Percentiles rank a stretch among this genome's conserved stretches.
Conservation (phyloP, 92 coral and sea anemone species). For the Palythoa heliodiscus region DNA sequence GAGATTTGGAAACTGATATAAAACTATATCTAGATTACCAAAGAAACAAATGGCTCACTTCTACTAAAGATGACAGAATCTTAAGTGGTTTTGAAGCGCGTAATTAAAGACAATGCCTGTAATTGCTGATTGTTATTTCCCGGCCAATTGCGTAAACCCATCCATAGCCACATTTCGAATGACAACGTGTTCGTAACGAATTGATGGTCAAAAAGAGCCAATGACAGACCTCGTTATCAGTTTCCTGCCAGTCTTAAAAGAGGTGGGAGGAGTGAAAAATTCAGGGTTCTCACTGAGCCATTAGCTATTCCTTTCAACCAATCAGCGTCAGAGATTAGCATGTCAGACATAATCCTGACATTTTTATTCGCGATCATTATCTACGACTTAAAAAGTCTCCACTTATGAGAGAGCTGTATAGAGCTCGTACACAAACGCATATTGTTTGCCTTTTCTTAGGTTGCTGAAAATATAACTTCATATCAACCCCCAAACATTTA, state of each 20-base stretch:
- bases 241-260: conserved; percentile 84
- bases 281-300: conserved; percentile 97
- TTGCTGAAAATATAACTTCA: conserved; percentile 73
- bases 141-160: conserved; percentile 97
- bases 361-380: conserved; percentile 99
- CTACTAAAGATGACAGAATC: conserved; percentile 61
- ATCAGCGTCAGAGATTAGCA: conserved; percentile 75
- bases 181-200: conserved; percentile 96
- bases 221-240: conserved; percentile 80
- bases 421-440: conserved; percentile 92
- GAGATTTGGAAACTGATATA: conserved; percentile 35
- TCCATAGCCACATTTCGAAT: conserved; percentile 88
- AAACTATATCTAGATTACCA: conserved; percentile 34
- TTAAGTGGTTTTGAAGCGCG: conserved; percentile 69
- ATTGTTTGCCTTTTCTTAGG: conserved; percentile 96
- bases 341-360: conserved; percentile 99
- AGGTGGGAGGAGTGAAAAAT: conserved; percentile 95
- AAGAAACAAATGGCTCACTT: conserved; percentile 71
- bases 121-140: conserved; percentile 96
- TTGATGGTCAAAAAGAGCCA: conserved; percentile 86
- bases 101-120: conserved; percentile 76
- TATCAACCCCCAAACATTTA: conserved; percentile 57
- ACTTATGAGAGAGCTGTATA: conserved; percentile 93
- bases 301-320: conserved; percentile 83
- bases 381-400: conserved; percentile 99